Evolutionary conservation across 2,113 vertebrate species (phyloP), one percentile per base, ranked within the genome.

Genomic region (Condylura cristata): DNA sequence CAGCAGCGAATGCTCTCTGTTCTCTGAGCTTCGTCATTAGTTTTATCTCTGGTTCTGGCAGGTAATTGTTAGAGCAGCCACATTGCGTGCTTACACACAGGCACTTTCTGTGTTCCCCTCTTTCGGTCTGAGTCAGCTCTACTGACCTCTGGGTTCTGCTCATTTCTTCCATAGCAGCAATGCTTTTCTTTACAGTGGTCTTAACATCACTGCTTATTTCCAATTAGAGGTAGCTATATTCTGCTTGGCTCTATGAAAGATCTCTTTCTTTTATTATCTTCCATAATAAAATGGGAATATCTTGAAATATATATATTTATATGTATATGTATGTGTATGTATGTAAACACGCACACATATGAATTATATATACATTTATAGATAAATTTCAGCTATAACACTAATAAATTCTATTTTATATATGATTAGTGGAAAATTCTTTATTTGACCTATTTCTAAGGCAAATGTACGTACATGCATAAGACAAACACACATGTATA

Each of bases 331-430:
- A 12, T 48, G 10, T 48, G 46, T 48, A 12, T 48, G 11, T 48
- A 11, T n/a, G n/a, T n/a, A n/a, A n/a, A n/a, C n/a, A n/a, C n/a
- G n/a, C n/a, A n/a, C n/a, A n/a, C n/a, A n/a, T n/a, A n/a, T n/a
- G n/a, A n/a, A n/a, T n/a, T n/a, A n/a, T n/a, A n/a, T n/a, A n/a
- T n/a, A n/a, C n/a, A n/a, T n/a, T 10, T 68, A 56, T 37, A 58
- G 58, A 32, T 16, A 58, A 70, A 84, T 32, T 34, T 79, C 37
- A 93, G 22, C 58, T 65, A 3, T 17, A 79, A 91, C 79, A 12
- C 17, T n/a, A 74, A 22, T 46, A 93, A 75, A 71, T 60, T 95
- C 7, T 46, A 9, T 37, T 91, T 86, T 70, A 70, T 68, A 53
- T 2, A 30, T 28, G 3, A 65, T 75, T 70, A 60, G 2, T 61